Conservation (phyloP, 1,140 invertebrate species). For the Chymomyza costata region DNA sequence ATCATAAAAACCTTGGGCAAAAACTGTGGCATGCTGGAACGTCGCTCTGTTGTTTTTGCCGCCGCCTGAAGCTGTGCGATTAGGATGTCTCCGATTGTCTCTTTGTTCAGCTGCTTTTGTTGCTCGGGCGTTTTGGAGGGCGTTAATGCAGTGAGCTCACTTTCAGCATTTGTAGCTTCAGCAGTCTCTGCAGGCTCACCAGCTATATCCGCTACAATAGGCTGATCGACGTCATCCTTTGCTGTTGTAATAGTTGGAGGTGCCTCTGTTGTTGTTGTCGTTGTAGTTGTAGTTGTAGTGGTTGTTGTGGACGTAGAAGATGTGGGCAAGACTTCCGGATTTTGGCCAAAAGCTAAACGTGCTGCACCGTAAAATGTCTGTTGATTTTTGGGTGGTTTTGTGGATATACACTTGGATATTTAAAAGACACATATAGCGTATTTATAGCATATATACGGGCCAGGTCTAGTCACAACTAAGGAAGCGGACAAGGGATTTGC, state of each 20-base stretch:
- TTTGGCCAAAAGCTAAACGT: slow-evolving; percentile 71
- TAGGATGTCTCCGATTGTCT: slow-evolving; percentile 56
- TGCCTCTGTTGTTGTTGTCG: slow-evolving; percentile 21
- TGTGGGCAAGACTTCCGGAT: slow-evolving; percentile 67
- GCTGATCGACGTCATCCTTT: background rate
- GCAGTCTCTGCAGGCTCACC: slow-evolving; percentile 21
- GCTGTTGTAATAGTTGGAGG: background rate
- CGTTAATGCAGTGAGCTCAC: slow-evolving; percentile 27
- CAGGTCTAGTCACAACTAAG: background rate
- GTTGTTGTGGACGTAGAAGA: slow-evolving; percentile 54
- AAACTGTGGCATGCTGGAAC: slow-evolving; percentile 44
- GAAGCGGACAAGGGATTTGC: slow-evolving; percentile 3
- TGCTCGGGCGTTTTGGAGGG: slow-evolving; percentile 21
- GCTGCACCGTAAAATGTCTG: slow-evolving; percentile 71
- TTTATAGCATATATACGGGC: slow-evolving; percentile 14
- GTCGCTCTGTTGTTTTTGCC: slow-evolving; percentile 50
- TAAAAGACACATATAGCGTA: slow-evolving; percentile 54
- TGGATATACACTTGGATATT: slow-evolving; percentile 65
- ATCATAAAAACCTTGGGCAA: slow-evolving; percentile 60
- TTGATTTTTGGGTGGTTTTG: slow-evolving; percentile 70
- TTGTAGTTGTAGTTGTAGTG: slow-evolving; percentile 42
- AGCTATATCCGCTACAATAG: slow-evolving; percentile 11
- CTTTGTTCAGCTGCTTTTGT: slow-evolving; percentile 48
- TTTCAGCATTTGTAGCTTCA: slow-evolving; percentile 24
- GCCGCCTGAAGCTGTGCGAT: slow-evolving; percentile 47